A percentile compares a stretch with the other conserved stretches of the same genome.
phyloP scores from a whole-genome alignment of 1,140 invertebrate genomes.

The Eupeodes corollae region DNA sequence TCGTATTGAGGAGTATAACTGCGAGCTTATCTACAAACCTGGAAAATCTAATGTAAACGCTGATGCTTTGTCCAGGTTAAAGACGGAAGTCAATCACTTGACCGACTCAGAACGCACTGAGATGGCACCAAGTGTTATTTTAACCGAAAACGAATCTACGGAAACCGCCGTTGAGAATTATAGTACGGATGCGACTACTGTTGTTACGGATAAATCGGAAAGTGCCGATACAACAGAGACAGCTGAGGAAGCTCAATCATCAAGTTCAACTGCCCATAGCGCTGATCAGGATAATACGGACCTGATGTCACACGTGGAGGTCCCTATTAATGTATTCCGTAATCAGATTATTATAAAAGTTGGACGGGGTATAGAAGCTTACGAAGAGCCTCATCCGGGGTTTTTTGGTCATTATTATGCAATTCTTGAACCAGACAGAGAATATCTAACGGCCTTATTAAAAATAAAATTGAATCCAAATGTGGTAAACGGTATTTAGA shows the following conservation, averaged over 20 bases:
- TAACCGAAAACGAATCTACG: too few species aligned
- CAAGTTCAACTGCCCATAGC: background rate
- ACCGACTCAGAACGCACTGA: too few species aligned
- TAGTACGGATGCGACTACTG: too few species aligned
- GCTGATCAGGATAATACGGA: background rate
- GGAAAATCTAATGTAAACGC: slow-evolving; percentile 20
- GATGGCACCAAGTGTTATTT: too few species aligned
- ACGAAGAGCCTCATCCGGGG: slow-evolving; percentile 1
- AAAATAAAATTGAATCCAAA: slow-evolving; percentile 1
- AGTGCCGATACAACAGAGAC: slow-evolving; percentile 8
- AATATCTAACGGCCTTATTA: background rate
- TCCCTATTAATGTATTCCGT: too few species aligned
- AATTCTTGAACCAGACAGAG: background rate
- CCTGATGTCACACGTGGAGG: slow-evolving; percentile 1
- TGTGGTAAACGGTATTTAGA: slow-evolving; percentile 7
- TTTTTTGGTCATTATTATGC: background rate
- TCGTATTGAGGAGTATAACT: background rate
- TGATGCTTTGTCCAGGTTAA: too few species aligned
- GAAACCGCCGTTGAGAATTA: too few species aligned
- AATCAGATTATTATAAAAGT: slow-evolving; percentile 3
- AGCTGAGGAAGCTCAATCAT: background rate
- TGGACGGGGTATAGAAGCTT: background rate
- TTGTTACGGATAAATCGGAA: too few species aligned
- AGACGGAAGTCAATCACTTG: too few species aligned
- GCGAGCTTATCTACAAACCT: too few species aligned